A percentile compares a stretch with the other conserved stretches of the same genome.
These are phyloP conservation scores for Arvicanthis niloticus DNA, from an alignment of 2,113 vertebrate genomes.

Conservation along the genomic window DNA sequence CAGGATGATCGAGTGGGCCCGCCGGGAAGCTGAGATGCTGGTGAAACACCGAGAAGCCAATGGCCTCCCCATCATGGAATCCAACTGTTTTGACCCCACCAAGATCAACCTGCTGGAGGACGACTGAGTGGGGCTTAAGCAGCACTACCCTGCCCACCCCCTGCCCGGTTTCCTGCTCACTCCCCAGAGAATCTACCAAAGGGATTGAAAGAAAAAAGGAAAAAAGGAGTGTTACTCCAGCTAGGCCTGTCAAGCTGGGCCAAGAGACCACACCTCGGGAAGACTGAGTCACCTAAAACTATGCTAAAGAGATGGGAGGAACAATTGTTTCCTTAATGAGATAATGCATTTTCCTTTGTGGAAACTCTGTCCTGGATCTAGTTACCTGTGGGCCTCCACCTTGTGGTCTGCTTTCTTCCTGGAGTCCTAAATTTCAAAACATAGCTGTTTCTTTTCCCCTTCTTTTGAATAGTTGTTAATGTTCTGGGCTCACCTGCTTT, in stretches of 20 bases:
- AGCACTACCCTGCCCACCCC: background rate
- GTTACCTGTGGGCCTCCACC: background rate
- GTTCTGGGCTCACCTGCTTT: background rate
- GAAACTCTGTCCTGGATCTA: background rate
- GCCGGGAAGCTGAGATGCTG: constrained; percentile 89
- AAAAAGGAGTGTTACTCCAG: background rate
- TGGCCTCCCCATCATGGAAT: constrained; percentile 87
- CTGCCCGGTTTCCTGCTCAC: background rate
- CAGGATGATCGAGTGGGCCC: constrained; percentile 90
- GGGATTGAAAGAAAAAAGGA: constrained; percentile 1
- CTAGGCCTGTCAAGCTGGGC: background rate
- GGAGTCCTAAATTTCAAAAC: background rate
- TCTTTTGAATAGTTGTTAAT: background rate
- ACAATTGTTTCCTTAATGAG: background rate
- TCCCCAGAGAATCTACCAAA: constrained; percentile 66
- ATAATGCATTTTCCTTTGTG: background rate
- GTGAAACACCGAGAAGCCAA: constrained; percentile 82
- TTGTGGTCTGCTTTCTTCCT: background rate
- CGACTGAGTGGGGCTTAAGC: constrained; percentile 69
- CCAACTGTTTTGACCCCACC: constrained; percentile 89
- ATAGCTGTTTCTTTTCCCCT: background rate
- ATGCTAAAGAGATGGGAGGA: background rate
- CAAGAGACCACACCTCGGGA: background rate
- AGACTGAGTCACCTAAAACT: background rate
- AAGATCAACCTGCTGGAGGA: constrained; percentile 86